Percentiles rank a stretch among this genome's conserved stretches.
Conservation (phyloP, 2,113 vertebrate species). For the Barbus barbus region DNA sequence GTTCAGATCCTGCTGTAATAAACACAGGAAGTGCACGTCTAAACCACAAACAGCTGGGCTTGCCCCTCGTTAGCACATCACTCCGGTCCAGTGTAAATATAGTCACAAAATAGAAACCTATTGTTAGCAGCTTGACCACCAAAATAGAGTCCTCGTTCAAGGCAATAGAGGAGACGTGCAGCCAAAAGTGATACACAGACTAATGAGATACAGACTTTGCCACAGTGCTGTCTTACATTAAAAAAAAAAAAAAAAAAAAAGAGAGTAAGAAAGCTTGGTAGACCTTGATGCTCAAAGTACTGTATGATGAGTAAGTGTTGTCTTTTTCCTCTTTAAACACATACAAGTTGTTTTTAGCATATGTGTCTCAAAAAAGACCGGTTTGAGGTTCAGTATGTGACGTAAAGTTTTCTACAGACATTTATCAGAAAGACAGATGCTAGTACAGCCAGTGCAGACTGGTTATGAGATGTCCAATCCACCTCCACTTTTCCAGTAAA, state of each 20-base stretch:
- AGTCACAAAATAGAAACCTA: conserved; percentile 40
- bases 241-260: background rate
- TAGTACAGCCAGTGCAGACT: conserved; percentile 33
- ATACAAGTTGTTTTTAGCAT: background rate
- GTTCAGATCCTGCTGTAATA: conserved; percentile 63
- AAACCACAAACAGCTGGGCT: conserved; percentile 70
- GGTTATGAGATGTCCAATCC: conserved; percentile 46
- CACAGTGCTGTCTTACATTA: conserved; percentile 5
- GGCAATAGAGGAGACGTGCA: background rate
- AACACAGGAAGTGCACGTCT: conserved; percentile 67
- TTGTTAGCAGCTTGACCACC: conserved; percentile 52
- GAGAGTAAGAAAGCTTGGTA: background rate
- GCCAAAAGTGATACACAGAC: background rate
- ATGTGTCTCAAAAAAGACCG: background rate
- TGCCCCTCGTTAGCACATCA: conserved; percentile 31
- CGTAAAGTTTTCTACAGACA: background rate
- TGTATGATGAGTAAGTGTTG: background rate
- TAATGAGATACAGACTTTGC: background rate
- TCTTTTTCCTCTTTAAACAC: conserved; percentile 1
- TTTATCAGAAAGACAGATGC: background rate
- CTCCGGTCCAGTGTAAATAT: conserved; percentile 58
- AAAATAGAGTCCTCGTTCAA: conserved; percentile 18
- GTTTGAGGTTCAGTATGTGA: background rate
- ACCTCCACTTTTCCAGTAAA: conserved; percentile 2
- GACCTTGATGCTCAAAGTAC: no score